These are phyloP conservation scores for Bathynomus jamesi DNA, from an alignment of 1,140 invertebrate species.

Conservation along the genomic window DNA sequence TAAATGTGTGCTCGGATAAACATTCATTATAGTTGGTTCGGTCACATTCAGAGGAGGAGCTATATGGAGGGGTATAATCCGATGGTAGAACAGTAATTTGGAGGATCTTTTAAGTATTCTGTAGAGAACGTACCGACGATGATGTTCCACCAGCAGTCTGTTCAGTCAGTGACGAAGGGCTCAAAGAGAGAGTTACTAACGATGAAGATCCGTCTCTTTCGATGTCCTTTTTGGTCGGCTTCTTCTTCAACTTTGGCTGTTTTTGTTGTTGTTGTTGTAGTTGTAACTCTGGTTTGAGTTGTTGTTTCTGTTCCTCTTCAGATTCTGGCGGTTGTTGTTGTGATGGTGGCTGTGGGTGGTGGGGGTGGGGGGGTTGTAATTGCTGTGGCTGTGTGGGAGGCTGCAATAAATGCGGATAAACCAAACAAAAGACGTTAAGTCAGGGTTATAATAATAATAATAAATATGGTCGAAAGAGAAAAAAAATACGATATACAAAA, in stretches of 20 bases:
- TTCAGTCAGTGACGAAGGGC: constrained; percentile 22
- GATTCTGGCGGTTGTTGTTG: not conserved
- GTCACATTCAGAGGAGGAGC: not conserved
- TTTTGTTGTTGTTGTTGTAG: not conserved
- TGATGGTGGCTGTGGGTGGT: not conserved
- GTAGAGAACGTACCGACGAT: constrained; percentile 30
- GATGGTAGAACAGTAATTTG: not conserved
- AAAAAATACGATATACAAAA: too few species aligned
- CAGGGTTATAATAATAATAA: too few species aligned
- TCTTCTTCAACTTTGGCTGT: not conserved
- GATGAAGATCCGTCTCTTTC: constrained; percentile 19
- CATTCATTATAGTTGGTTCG: not conserved
- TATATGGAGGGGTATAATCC: not conserved
- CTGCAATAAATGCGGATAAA: too few species aligned
- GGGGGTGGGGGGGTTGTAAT: too few species aligned
- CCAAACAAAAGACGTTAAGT: too few species aligned
- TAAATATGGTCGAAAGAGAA: too few species aligned
- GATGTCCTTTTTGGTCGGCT: not conserved
- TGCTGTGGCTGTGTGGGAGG: too few species aligned
- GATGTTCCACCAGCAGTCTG: constrained; percentile 10
- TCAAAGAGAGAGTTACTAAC: constrained; percentile 20
- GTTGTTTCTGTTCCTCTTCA: not conserved
- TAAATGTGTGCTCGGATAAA: not conserved
- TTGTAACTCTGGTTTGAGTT: not conserved
- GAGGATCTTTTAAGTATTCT: too few species aligned